Conservation (phyloP, 2,797 vertebrate genomes). For the Spea hammondii region DNA sequence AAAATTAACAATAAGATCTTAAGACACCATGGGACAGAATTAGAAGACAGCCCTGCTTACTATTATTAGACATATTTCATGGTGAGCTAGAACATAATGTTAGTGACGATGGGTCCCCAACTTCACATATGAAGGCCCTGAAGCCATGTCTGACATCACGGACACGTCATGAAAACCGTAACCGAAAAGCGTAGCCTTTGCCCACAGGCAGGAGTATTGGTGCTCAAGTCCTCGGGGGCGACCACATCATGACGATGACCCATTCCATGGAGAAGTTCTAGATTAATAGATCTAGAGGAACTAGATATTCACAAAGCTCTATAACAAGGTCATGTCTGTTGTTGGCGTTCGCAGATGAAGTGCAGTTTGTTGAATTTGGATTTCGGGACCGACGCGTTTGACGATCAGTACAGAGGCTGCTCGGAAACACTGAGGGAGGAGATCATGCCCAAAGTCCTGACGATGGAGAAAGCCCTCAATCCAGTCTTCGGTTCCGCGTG, state of each 20-base stretch:
- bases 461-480: slow-evolving; percentile 55
- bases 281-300: background rate
- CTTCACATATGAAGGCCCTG: too few species aligned
- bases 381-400: slow-evolving; percentile 57
- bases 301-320: background rate
- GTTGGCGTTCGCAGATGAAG: background rate
- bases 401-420: slow-evolving; percentile 62
- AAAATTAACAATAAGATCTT: too few species aligned
- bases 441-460: slow-evolving; percentile 53
- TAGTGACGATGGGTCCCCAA: too few species aligned
- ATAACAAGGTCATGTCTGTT: background rate
- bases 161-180: too few species aligned
- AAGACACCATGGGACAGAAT: too few species aligned
- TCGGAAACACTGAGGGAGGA: slow-evolving; percentile 53
- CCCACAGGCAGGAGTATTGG: background rate
- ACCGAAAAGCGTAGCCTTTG: background rate
- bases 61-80: too few species aligned
- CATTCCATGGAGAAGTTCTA: background rate
- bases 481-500: slow-evolving; percentile 54
- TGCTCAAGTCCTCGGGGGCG: background rate
- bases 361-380: slow-evolving; percentile 42
- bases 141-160: too few species aligned
- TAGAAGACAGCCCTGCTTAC: too few species aligned
- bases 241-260: background rate
- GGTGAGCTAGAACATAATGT: too few species aligned